Evolutionary conservation across 2,113 vertebrate genomes (phyloP).

Genomic region (Pollachius pollachius): DNA sequence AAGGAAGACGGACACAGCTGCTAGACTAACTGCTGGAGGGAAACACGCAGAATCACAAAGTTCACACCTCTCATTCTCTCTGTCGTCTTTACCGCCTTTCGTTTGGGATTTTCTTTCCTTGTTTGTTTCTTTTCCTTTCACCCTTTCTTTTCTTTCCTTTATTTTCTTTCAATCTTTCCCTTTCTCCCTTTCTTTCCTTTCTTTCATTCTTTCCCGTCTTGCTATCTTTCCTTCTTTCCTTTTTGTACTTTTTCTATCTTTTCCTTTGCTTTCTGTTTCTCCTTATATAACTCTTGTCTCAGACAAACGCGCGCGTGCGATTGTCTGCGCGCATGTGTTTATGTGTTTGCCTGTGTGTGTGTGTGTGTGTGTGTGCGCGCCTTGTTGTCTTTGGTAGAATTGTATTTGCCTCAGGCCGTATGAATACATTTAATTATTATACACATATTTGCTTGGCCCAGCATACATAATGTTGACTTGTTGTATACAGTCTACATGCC

Average conservation of each 20-base stretch:
- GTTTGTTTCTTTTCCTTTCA: background rate
- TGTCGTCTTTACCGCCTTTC: background rate
- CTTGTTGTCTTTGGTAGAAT: too few relatives aligned
- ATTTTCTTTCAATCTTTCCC: slow-evolving; percentile 20
- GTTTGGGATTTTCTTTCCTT: too few relatives aligned
- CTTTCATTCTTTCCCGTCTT: slow-evolving; percentile 1
- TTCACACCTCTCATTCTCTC: background rate
- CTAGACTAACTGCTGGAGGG: slow-evolving; percentile 4
- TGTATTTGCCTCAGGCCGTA: too few relatives aligned
- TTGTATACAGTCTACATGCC: too few relatives aligned
- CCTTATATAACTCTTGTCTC: too few relatives aligned
- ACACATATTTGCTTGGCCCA: too few relatives aligned
- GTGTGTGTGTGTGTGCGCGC: slow-evolving; percentile 8
- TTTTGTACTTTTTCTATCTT: slow-evolving; percentile 20
- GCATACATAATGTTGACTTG: too few relatives aligned
- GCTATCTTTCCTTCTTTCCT: slow-evolving; percentile 11
- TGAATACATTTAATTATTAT: too few relatives aligned
- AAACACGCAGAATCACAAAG: background rate
- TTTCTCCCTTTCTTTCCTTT: slow-evolving; percentile 1
- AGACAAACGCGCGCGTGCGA: background rate
- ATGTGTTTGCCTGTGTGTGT: slow-evolving; percentile 13
- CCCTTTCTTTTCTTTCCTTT: slow-evolving; percentile 15
- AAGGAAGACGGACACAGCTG: slow-evolving; percentile 49
- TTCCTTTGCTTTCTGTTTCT: slow-evolving; percentile 7
- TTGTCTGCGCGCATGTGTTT: too few relatives aligned